These are phyloP conservation scores for Martes martes DNA, from an alignment of 2,113 vertebrate genomes.

Conservation along the genomic window DNA sequence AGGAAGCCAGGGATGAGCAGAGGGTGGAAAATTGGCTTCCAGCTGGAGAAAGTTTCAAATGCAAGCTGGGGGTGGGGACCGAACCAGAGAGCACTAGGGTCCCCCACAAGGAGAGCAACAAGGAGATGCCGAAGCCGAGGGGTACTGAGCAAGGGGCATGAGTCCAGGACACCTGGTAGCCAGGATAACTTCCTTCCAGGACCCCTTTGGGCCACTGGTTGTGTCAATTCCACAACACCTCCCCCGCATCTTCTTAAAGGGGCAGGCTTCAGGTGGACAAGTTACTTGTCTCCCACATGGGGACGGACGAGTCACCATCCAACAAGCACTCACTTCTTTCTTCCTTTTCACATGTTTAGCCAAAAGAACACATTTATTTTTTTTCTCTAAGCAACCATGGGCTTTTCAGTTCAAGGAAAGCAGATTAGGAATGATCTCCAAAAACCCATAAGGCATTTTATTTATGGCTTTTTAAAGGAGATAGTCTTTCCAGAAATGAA, in stretches of 20 bases:
- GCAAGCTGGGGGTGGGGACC: neutral
- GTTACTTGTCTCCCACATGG: neutral
- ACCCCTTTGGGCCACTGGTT: neutral
- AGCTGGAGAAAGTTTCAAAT: neutral
- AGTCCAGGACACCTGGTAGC: neutral
- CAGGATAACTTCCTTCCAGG: neutral
- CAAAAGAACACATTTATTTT: neutral
- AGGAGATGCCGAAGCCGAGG: neutral
- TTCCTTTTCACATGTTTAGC: neutral
- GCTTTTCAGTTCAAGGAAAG: neutral
- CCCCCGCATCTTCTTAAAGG: neutral
- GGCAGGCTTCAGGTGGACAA: neutral
- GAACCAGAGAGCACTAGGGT: neutral
- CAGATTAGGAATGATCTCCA: neutral
- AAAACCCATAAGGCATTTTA: neutral
- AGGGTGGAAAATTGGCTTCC: neutral
- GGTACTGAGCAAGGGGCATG: fast-evolving
- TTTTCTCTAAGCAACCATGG: neutral
- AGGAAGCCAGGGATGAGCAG: neutral
- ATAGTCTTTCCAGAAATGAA: neutral
- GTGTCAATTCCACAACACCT: neutral
- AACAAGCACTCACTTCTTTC: neutral
- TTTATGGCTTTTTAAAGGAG: neutral
- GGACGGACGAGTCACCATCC: neutral
- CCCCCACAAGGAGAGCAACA: fast-evolving